Base-by-base conservation (phyloP, 2,888 invertebrate genomes). In the Rhamphomyia laevipes region DNA sequence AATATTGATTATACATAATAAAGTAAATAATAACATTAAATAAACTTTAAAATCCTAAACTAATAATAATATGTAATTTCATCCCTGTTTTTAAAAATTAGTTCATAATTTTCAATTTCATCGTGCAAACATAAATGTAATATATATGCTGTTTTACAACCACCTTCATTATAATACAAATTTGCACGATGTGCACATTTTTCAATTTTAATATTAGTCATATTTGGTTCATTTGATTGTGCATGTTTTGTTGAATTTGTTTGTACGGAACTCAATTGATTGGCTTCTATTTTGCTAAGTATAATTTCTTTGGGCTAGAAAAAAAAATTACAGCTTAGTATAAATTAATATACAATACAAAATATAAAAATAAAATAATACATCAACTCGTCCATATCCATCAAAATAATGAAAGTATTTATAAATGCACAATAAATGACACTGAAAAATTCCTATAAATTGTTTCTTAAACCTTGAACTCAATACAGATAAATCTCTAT, bases 381-480 rank as follows among this genome's bases (percentile, higher is more conserved):
- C 62, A 56, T 62, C 59, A n/a, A 62, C 13, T 44, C 62, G 52
- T 31, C 60, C 62, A 37, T 61, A 61, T 9, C 57, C 58, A 51
- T 61, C 61, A 44, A 62, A 56, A 33, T 57, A 62, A n/a, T 55
- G 58, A 46, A 59, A 55, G 27, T 60, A 58, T 31, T 49, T 46
- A 40, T 58, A 61, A 27, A 60, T 41, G 35, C 61, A 61, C 9
- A 45, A 46, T 30, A 59, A 37, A 9, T 57, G 50, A n/a, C 55
- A 51, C 38, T 57, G 23, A 27, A 27, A 27, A 7, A 9, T 2
- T 27, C 9, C 9, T 27, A 9, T 9, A 27, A 27, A 27, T 7
- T 27, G 2, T 27, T 2, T 2, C 9, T 27, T 27, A 27, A 27
- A 27, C 9, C 9, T 27, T 7, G 23, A 7, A 7, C 7, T 27